phyloP scores from a whole-genome alignment of 2,113 vertebrate genomes.

The Corvus moneduloides region DNA sequence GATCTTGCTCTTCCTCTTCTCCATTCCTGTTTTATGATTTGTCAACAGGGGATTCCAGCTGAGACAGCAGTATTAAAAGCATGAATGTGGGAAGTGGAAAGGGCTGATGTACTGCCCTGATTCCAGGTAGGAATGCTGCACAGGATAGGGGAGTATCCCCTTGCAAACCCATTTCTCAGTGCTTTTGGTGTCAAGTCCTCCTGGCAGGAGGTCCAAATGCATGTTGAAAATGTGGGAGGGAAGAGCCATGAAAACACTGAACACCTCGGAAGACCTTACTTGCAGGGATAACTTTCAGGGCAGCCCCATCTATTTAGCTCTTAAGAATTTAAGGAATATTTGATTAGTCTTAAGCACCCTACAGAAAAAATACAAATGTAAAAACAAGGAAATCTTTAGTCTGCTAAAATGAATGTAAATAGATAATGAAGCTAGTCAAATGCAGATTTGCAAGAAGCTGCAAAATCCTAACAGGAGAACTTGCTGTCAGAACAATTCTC shows the following conservation, averaged over 20 bases:
- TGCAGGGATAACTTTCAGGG: not conserved
- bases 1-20: not conserved
- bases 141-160: not conserved
- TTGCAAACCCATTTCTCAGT: rapidly evolving
- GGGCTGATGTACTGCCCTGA: not conserved
- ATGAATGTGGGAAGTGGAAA: not conserved
- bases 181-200: not conserved
- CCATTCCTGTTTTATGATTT: not conserved
- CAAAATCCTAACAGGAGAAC: not conserved
- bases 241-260: not conserved
- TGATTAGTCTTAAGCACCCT: not conserved
- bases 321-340: not conserved
- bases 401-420: not conserved
- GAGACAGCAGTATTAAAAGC: not conserved
- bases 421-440: not conserved
- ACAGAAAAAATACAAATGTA: not conserved
- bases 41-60: not conserved
- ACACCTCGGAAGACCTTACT: not conserved
- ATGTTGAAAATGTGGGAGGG: not conserved
- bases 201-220: not conserved
- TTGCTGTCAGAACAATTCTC: not conserved
- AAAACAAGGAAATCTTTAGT: not conserved
- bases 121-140: not conserved
- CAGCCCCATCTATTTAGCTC: not conserved
- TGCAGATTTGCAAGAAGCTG: not conserved